phyloP scores from a whole-genome alignment of 2,797 vertebrate species.

The Hylomyscus alleni region DNA sequence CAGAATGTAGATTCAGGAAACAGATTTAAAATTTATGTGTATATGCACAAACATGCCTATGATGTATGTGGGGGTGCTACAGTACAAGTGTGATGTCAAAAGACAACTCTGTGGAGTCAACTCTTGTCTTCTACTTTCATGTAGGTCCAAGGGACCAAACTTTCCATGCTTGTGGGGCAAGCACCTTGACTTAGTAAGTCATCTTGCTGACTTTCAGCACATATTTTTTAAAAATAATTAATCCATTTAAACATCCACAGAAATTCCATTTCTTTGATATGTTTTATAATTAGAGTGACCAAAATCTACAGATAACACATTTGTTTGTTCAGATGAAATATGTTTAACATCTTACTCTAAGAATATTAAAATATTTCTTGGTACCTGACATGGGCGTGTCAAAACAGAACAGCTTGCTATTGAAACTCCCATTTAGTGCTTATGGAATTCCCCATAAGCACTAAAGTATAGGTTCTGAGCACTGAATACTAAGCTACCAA shows the following conservation, averaged over 20 bases:
- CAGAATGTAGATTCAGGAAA: neutral
- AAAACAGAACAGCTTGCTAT: constrained; percentile 20
- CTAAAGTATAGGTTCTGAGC: neutral
- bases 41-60: neutral
- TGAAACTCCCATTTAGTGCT: neutral
- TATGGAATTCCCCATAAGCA: neutral
- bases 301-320: constrained; percentile 46
- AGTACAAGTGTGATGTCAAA: neutral
- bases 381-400: neutral
- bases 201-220: neutral
- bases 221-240: constrained; percentile 33
- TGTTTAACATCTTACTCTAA: constrained; percentile 19
- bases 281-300: constrained; percentile 37
- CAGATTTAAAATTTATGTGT: neutral
- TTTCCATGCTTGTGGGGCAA: neutral
- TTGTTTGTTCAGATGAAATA: no score
- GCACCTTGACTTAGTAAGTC: neutral
- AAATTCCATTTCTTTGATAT: constrained; percentile 16
- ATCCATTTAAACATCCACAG: constrained; percentile 21
- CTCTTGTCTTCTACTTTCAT: neutral
- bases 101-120: neutral
- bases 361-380: constrained; percentile 7
- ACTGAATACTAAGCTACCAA: neutral
- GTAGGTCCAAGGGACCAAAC: neutral
- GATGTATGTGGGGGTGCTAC: neutral